Base-by-base conservation (phyloP, 2,888 invertebrate species). In the Thymelicus sylvestris region DNA sequence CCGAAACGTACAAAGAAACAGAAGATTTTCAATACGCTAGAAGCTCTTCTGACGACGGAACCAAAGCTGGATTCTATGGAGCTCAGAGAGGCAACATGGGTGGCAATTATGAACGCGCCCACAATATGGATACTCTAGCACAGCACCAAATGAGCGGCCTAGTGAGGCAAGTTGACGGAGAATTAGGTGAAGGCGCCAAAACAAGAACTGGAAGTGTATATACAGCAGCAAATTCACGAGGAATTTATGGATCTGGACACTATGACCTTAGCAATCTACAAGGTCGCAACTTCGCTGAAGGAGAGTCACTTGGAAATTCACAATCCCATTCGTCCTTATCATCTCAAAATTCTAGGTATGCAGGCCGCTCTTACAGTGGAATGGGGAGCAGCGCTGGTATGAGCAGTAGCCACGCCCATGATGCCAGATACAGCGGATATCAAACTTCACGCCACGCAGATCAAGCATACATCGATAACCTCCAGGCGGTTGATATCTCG, bases 1-100 rank as follows among this genome's bases (percentile, higher is more conserved):
- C 93, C 7, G 94, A 91, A 74, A 75, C 79, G 50, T 94, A 93
- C 75, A 90, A 83, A 80, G 94, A 94, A 80, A 91, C 86, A 72
- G 94, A 94, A 83, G 93, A 94, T 74, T 94, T 94, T 74, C 86
- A 94, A 80, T 94, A 82, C 78, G 88, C 93, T 19, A 86, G 94
- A 77, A 93, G 92, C 75, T 93, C 93, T n/a, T 83, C 91, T 2
- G 94, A 93, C 71, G 93, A 93, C 39, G 94, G 93, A 13, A 77
- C 77, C 13, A 93, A 93, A 78, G 81, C 92, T 13, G 94, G 94
- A 13, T 94, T 73, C 75, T 94, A 94, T 73, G 93, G 89, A 15
- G 90, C 94, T 10, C 94, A 94, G 74, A 84, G 93, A 77, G 94
- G 94, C n/a, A 94, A 94, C 73, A 90, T 93, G 92, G 94, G 94